Percentiles rank a stretch among this genome's conserved stretches.
Evolutionary conservation across 64 coral and sea anemone species (phyloP).

Genomic region (Stichodactyla helianthus): DNA sequence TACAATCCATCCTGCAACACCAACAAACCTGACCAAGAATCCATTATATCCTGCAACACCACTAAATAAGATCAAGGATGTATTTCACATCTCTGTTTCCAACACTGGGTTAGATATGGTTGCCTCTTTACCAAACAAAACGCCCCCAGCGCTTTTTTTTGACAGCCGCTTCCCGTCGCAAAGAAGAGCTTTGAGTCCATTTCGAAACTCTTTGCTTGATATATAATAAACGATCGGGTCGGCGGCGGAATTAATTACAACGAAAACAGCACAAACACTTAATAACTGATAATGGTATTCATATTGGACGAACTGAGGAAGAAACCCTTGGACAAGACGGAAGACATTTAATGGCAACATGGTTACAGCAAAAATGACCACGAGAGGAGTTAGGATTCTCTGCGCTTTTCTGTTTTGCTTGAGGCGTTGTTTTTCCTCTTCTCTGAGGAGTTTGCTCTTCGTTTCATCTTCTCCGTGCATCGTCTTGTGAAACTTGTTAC

Average conservation of each 20-base stretch:
- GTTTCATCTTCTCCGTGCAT: neutral
- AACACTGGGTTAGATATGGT: neutral
- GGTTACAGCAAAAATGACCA: slow-evolving; percentile 45
- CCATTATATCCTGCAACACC: too few species aligned
- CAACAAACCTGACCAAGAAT: too few species aligned
- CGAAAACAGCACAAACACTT: slow-evolving; percentile 16
- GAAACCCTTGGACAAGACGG: neutral
- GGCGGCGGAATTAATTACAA: slow-evolving; percentile 32
- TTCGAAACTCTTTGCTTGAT: slow-evolving; percentile 42
- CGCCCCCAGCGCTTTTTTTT: neutral
- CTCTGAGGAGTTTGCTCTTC: neutral
- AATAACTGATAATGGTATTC: slow-evolving; percentile 21
- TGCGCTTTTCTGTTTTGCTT: slow-evolving; percentile 53
- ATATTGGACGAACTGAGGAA: neutral
- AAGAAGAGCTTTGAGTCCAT: slow-evolving; percentile 19
- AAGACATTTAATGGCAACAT: slow-evolving; percentile 36
- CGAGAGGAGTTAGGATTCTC: slow-evolving; percentile 36
- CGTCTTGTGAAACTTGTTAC: slow-evolving; percentile 22
- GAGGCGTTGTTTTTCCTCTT: slow-evolving; percentile 41
- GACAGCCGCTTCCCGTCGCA: neutral
- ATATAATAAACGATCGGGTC: slow-evolving; percentile 48
- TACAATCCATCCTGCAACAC: too few species aligned
- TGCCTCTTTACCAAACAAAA: neutral
- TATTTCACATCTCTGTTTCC: neutral
- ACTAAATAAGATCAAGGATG: too few species aligned